phyloP scores from a whole-genome alignment of 2,888 invertebrate species.

The Chrysolina oricalcia region DNA sequence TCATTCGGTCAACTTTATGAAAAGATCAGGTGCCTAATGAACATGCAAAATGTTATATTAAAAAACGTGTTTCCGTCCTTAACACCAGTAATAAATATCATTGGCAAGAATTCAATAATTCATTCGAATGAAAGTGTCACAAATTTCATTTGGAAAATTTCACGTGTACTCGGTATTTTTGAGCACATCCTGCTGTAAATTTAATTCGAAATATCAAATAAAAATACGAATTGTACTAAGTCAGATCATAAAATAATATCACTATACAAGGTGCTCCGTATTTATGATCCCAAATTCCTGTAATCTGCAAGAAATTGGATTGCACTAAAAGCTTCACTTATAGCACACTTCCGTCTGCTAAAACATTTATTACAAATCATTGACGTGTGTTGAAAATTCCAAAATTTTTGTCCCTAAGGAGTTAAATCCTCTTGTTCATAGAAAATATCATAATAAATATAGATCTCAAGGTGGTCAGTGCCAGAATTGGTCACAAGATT shows the following conservation, averaged over 20 bases:
- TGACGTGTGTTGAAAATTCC: no score
- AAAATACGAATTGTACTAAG: conserved; percentile 57
- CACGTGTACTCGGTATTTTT: conserved; percentile 55
- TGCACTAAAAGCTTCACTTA: no score
- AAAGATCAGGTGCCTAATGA: conserved; percentile 66
- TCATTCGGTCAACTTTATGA: conserved; percentile 65
- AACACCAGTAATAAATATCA: conserved; percentile 61
- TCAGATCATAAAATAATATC: conserved; percentile 63
- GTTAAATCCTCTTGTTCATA: no score
- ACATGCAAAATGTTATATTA: conserved; percentile 65
- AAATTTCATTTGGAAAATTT: conserved; percentile 53
- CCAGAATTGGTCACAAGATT: no score
- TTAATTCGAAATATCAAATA: conserved; percentile 51
- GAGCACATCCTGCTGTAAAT: conserved; percentile 59
- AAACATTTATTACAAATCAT: no score
- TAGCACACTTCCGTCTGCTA: no score
- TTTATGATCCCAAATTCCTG: conserved; percentile 1
- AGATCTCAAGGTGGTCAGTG: no score
- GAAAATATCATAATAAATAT: no score
- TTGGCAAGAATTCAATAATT: conserved; percentile 57
- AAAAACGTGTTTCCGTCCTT: conserved; percentile 62
- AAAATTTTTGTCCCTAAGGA: no score
- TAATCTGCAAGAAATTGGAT: neutral
- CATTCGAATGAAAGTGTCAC: conserved; percentile 14
- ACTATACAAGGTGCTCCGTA: conserved; percentile 60